These are phyloP conservation scores for Eilema caniola DNA, from an alignment of 2,888 invertebrate species.

Conservation along the genomic window DNA sequence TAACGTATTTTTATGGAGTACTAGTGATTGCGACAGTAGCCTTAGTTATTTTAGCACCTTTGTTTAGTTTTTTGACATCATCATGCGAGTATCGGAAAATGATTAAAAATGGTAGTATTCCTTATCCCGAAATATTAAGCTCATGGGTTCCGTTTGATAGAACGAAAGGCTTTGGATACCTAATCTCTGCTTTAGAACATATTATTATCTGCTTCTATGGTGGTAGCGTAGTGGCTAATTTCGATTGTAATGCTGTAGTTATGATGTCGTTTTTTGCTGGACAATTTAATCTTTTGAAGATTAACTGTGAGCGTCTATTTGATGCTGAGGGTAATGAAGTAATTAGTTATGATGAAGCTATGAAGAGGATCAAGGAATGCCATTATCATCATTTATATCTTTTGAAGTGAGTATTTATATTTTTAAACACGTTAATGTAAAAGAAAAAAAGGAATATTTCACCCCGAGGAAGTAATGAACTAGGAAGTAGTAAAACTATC, in stretches of 20 bases:
- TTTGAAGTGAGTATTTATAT: conserved; percentile 64
- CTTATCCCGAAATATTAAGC: conserved; percentile 77
- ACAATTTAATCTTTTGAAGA: conserved; percentile 69
- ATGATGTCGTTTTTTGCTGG: conserved; percentile 78
- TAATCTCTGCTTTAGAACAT: conserved; percentile 62
- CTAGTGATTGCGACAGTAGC: conserved; percentile 69
- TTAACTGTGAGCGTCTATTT: conserved; percentile 69
- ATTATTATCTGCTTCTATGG: conserved; percentile 71
- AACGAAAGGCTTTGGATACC: conserved; percentile 68
- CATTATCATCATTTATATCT: conserved; percentile 68
- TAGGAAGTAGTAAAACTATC: not conserved
- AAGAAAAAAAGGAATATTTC: not conserved
- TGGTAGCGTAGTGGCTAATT: conserved; percentile 74
- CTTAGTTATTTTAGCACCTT: conserved; percentile 69
- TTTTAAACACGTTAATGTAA: not conserved
- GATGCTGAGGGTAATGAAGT: conserved; percentile 17
- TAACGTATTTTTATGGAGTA: conserved; percentile 73
- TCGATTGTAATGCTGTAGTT: conserved; percentile 74
- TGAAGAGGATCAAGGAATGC: conserved; percentile 64
- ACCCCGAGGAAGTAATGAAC: not conserved
- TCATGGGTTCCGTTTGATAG: conserved; percentile 77
- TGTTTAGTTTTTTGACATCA: conserved; percentile 58
- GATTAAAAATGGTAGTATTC: conserved; percentile 58
- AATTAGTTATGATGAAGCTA: conserved; percentile 49
- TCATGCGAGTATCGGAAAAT: conserved; percentile 51